Percentiles rank a stretch among this genome's conserved stretches.
Conservation (phyloP, 2,888 invertebrate genomes). For the Nemotelus pantherinus region DNA sequence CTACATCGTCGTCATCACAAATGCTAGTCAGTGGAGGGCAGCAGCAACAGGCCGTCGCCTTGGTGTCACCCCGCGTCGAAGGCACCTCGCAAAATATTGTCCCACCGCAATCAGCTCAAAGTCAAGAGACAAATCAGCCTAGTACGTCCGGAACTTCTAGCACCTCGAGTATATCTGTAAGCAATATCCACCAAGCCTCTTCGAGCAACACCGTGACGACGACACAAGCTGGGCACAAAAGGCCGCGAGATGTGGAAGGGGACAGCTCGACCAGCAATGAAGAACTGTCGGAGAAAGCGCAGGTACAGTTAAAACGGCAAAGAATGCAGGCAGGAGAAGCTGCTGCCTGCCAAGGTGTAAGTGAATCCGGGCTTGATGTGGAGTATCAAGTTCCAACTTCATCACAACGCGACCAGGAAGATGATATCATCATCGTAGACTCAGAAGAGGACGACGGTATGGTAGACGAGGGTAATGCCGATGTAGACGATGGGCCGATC, state of each 20-base stretch:
- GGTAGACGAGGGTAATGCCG: conserved; percentile 69
- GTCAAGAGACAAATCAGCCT: conserved; percentile 61
- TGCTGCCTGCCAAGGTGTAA: conserved; percentile 61
- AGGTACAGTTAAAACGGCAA: conserved; percentile 60
- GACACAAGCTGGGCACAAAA: conserved; percentile 72
- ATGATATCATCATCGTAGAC: conserved; percentile 82
- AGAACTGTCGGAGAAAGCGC: conserved; percentile 61
- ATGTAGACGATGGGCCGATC: conserved; percentile 66
- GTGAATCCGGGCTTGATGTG: conserved; percentile 71
- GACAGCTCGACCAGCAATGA: conserved; percentile 67
- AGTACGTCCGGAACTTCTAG: conserved; percentile 61
- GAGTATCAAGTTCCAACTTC: conserved; percentile 88
- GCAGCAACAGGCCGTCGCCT: conserved; percentile 73
- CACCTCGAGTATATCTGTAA: conserved; percentile 63
- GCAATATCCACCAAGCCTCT: conserved; percentile 66
- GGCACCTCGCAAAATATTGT: conserved; percentile 67
- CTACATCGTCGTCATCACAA: conserved; percentile 57
- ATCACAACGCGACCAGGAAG: conserved; percentile 86
- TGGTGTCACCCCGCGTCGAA: conserved; percentile 77
- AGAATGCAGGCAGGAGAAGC: conserved; percentile 59
- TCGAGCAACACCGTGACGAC: conserved; percentile 76
- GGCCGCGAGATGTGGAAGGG: conserved; percentile 69
- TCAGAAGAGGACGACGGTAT: conserved; percentile 75
- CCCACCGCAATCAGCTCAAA: conserved; percentile 56
- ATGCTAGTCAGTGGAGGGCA: conserved; percentile 42